Evolutionary conservation across 2,888 invertebrate genomes (phyloP).

Genomic region (Enoplolaimus lenunculus): DNA sequence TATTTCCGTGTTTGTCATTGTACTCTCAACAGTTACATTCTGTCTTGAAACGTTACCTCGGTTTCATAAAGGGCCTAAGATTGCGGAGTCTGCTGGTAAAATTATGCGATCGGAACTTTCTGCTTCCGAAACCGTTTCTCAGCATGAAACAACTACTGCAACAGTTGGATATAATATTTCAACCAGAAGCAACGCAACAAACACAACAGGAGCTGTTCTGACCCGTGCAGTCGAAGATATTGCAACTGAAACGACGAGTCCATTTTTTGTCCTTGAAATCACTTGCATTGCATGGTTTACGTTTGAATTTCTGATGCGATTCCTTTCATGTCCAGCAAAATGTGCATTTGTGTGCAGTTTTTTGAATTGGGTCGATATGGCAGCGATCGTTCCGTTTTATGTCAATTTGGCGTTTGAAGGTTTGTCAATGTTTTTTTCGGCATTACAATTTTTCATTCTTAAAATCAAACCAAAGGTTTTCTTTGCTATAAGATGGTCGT

Average conservation of each 20-base stretch:
- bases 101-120: background rate
- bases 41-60: constrained; percentile 93
- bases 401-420: constrained; percentile 38
- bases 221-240: too few relatives aligned
- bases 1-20: constrained; percentile 95
- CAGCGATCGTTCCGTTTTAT: constrained; percentile 47
- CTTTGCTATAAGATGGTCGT: too few relatives aligned
- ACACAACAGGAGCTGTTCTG: too few relatives aligned
- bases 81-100: background rate
- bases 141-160: too few relatives aligned
- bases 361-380: constrained; percentile 46
- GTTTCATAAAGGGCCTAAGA: background rate
- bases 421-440: too few relatives aligned
- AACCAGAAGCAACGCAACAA: too few relatives aligned
- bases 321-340: constrained; percentile 45
- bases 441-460: too few relatives aligned
- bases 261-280: constrained; percentile 46
- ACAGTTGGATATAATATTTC: too few relatives aligned
- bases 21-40: constrained; percentile 97
- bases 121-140: background rate
- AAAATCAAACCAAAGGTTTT: too few relatives aligned
- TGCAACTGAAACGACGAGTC: constrained; percentile 17
- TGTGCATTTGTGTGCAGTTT: constrained; percentile 44
- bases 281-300: constrained; percentile 47
- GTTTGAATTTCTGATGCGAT: constrained; percentile 44